Base-by-base conservation (phyloP, 2,113 vertebrate genomes). In the Festucalex cinctus region DNA sequence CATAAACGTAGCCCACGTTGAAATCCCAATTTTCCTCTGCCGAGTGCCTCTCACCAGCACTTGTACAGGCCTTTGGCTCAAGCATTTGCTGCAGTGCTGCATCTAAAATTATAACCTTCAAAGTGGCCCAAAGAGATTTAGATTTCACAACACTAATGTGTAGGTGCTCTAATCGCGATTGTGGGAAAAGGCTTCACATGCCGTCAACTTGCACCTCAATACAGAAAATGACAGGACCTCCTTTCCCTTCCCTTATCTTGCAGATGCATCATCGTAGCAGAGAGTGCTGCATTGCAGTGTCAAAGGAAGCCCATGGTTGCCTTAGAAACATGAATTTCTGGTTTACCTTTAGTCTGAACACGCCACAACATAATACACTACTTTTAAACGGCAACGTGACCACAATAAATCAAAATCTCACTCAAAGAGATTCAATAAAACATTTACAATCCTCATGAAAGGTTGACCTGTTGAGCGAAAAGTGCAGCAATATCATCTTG, bases 31-130 rank as follows among this genome's bases (percentile, higher is more conserved):
- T 79, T 72, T 71, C 72, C 73, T 73, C 58, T 73, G 61, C 67
- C 67, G 22, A 10, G 60, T 76, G 78, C 85, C 85, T 84, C 79
- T 86, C 72, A 83, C 69, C 66, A 68, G 69, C 75, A 67, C 78
- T 80, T 43, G 61, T 73, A 73, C 71, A 83, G 80, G 80, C 82
- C 78, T 81, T 83, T 84, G 78, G 78, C 82, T 76, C 79, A 57
- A 65, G 73, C 82, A 79, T 71, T 76, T 79, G 51, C 79, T 82
- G 78, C 78, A 75, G 77, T 39, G 79, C 83, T 81, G 81, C 72
- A 76, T 84, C 85, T 83, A 85, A 88, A 87, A 85, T 82, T 82
- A 80, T 77, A 80, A 76, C 83, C 71, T 76, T 80, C 65, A 63
- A 88, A 84, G 75, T 85, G 78, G 81, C 81, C 77, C 83, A 83